A percentile compares a stretch with the other conserved stretches of the same genome.
Evolutionary conservation across 2,797 vertebrate genomes (phyloP).

Genomic region (Platyrinchus mystaceus): DNA sequence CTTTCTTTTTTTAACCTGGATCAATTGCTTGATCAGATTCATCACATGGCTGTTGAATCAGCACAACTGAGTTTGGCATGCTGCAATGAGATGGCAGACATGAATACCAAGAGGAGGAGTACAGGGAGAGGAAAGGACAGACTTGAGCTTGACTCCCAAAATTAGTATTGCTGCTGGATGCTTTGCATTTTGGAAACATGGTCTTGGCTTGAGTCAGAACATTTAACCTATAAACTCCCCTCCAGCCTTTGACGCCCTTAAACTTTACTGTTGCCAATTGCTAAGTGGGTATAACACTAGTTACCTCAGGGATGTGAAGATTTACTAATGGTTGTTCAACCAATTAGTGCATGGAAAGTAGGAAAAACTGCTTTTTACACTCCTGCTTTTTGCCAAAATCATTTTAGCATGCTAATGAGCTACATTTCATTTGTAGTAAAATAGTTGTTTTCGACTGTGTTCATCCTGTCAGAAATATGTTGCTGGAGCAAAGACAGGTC

Average conservation of each 20-base stretch:
- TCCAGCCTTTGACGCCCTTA: not conserved
- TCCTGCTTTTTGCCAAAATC: not conserved
- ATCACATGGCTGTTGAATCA: slow-evolving; percentile 40
- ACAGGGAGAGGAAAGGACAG: not conserved
- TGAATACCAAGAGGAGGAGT: not conserved
- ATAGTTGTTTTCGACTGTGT: not conserved
- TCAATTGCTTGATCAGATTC: slow-evolving; percentile 27
- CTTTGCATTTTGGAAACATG: slow-evolving; percentile 29
- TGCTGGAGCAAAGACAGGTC: slow-evolving; percentile 19
- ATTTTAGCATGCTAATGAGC: not conserved
- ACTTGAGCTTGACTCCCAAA: slow-evolving; percentile 23
- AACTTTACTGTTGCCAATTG: not conserved
- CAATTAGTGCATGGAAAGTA: not conserved
- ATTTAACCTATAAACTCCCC: not conserved
- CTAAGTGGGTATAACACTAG: not conserved
- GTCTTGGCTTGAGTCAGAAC: slow-evolving; percentile 19
- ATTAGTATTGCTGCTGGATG: slow-evolving; percentile 40
- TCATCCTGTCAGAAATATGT: not conserved
- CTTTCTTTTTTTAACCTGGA: slow-evolving; percentile 25
- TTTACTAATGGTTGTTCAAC: not conserved
- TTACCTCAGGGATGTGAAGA: not conserved
- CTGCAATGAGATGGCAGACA: not conserved
- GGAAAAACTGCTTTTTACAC: not conserved
- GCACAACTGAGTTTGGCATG: slow-evolving; percentile 5
- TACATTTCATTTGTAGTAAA: not conserved